phyloP scores from a whole-genome alignment of 1,140 invertebrate genomes.

The Sycobia sp. region DNA sequence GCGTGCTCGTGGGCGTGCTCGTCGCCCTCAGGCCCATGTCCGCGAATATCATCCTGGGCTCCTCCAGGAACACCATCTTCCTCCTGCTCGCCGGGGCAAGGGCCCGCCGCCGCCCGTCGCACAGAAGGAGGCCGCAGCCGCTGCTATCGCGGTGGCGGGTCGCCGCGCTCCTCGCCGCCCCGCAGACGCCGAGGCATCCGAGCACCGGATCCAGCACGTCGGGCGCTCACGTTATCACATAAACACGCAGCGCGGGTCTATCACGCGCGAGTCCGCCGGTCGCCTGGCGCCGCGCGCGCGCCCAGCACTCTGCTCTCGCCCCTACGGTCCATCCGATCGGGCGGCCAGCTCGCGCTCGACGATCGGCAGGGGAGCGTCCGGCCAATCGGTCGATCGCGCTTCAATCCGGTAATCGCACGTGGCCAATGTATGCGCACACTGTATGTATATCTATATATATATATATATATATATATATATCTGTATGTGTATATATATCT shows the following conservation, averaged over 20 bases:
- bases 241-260: background rate
- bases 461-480: too few relatives aligned
- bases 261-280: background rate
- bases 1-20: conserved; percentile 57
- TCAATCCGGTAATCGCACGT: too few relatives aligned
- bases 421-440: too few relatives aligned
- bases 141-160: too few relatives aligned
- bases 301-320: too few relatives aligned
- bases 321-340: background rate
- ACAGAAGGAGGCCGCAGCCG: too few relatives aligned
- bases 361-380: too few relatives aligned
- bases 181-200: background rate
- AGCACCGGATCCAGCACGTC: too few relatives aligned
- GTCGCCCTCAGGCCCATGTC: conserved; percentile 59
- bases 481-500: too few relatives aligned
- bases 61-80: conserved; percentile 60
- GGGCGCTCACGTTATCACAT: background rate
- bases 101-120: conserved; percentile 26
- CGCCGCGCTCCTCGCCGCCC: background rate
- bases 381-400: too few relatives aligned
- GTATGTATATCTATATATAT: too few relatives aligned
- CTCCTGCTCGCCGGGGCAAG: conserved; percentile 7
- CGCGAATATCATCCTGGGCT: conserved; percentile 59
- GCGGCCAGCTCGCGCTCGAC: too few relatives aligned
- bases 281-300: background rate